phyloP scores from a whole-genome alignment of 2,888 invertebrate species.

The Caenorhabditis virilis region DNA sequence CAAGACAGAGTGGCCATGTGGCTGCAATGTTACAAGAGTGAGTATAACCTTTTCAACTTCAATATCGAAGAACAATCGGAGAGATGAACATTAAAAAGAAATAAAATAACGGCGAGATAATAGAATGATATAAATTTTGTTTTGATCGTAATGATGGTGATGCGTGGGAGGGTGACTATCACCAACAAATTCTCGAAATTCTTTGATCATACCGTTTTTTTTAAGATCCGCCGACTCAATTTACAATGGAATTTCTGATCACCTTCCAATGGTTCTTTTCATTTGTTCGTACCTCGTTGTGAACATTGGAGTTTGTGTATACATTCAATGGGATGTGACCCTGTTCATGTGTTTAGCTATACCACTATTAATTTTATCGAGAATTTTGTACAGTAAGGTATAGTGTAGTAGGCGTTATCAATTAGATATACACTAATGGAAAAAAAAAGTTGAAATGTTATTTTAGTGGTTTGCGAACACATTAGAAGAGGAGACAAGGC shows the following conservation, averaged over 20 bases:
- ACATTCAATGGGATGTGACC: slow-evolving; percentile 67
- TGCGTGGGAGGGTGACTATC: too few relatives aligned
- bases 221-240: slow-evolving; percentile 66
- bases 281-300: slow-evolving; percentile 56
- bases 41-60: too few relatives aligned
- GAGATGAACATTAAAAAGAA: slow-evolving; percentile 9
- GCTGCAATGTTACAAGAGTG: slow-evolving; percentile 66
- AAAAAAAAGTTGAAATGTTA: background rate
- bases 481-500: slow-evolving; percentile 58
- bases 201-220: too few relatives aligned
- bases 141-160: too few relatives aligned
- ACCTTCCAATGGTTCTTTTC: slow-evolving; percentile 66
- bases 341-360: slow-evolving; percentile 63
- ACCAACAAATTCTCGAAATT: too few relatives aligned
- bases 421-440: background rate
- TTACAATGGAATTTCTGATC: slow-evolving; percentile 66
- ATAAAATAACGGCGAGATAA: too few relatives aligned
- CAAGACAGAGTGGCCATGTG: slow-evolving; percentile 64
- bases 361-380: slow-evolving; percentile 55
- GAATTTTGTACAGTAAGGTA: slow-evolving; percentile 65
- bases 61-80: too few relatives aligned
- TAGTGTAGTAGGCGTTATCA: slow-evolving; percentile 7
- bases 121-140: too few relatives aligned
- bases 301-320: slow-evolving; percentile 54
- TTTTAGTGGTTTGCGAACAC: slow-evolving; percentile 66